Evolutionary conservation across 2,113 vertebrate genomes (phyloP), one percentile per base, ranked within the genome.

Genomic region (Callithrix jacchus): DNA sequence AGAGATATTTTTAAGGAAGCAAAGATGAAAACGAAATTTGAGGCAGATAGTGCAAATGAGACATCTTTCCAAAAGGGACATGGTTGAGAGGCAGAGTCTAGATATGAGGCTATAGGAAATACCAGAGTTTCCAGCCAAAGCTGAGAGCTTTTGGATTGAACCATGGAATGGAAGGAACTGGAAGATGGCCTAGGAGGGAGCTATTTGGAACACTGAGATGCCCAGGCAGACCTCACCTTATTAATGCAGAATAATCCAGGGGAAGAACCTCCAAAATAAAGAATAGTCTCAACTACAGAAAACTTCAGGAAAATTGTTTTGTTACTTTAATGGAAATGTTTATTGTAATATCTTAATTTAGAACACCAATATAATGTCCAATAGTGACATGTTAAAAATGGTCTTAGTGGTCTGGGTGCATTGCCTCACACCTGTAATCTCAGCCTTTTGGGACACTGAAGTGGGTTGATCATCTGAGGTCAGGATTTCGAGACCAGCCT

Each of bases 281-380:
- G 10, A 42, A n/a, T 4, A 20, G 18, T 21, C 2, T 89, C 77
- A 91, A 42, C 58, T 1, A 45, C 25, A 82, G 49, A 90, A 80
- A 86, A 76, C 17, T 71, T 74, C 40, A 74, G 94, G 23, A 5
- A 95, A 91, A 54, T 42, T 2, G 5, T 35, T 91, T 77, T 90
- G 2, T 83, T 84, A 37, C 1, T 37, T 91, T 95, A 80, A 73
- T 56, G 3, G 1, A 68, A 42, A 13, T 74, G 27, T 87, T 92
- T 76, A 21, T 37, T 96, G 42, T 85, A 83, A 16, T 87, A 82
- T 87, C 3, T 96, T 16, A 87, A 45, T 25, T 20, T 92, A 89
- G 42, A 25, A 84, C 47, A 89, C 27, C 42, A 85, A 95, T 52
- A 12, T 84, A 42, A 76, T 87, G 20, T 5, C 37, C 27, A 56